phyloP scores from a whole-genome alignment of 2,888 invertebrate species.

The Drosophila suboccidentalis region DNA sequence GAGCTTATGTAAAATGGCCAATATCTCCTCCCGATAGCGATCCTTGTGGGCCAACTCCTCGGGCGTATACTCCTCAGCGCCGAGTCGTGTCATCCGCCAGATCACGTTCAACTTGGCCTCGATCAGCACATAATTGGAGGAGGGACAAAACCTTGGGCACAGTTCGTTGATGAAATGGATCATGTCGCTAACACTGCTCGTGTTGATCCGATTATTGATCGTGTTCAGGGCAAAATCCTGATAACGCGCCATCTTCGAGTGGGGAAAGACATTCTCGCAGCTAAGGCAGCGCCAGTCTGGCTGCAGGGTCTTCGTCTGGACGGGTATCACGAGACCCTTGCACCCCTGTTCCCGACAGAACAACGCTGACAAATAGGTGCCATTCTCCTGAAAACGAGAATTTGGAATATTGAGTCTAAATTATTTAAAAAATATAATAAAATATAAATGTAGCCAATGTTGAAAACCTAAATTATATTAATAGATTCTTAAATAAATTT shows the following conservation, averaged over 20 bases:
- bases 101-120: constrained; percentile 85
- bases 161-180: constrained; percentile 84
- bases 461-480: neutral
- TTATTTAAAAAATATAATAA: neutral
- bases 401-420: neutral
- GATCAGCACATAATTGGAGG: constrained; percentile 84
- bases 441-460: neutral
- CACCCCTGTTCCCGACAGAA: constrained; percentile 86
- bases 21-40: constrained; percentile 84
- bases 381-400: constrained; percentile 79
- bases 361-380: constrained; percentile 83
- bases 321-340: constrained; percentile 86
- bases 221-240: constrained; percentile 84
- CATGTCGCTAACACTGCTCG: constrained; percentile 82
- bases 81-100: constrained; percentile 83
- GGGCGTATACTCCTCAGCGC: constrained; percentile 75
- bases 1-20: constrained; percentile 83
- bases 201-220: constrained; percentile 84
- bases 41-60: constrained; percentile 81
- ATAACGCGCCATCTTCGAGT: constrained; percentile 83
- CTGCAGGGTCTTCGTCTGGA: constrained; percentile 87
- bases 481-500: neutral
- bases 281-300: constrained; percentile 89
- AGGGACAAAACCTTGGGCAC: constrained; percentile 84
- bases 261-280: constrained; percentile 86